Evolutionary conservation across 2,888 invertebrate species (phyloP).

Genomic region (Chalcis sispes): DNA sequence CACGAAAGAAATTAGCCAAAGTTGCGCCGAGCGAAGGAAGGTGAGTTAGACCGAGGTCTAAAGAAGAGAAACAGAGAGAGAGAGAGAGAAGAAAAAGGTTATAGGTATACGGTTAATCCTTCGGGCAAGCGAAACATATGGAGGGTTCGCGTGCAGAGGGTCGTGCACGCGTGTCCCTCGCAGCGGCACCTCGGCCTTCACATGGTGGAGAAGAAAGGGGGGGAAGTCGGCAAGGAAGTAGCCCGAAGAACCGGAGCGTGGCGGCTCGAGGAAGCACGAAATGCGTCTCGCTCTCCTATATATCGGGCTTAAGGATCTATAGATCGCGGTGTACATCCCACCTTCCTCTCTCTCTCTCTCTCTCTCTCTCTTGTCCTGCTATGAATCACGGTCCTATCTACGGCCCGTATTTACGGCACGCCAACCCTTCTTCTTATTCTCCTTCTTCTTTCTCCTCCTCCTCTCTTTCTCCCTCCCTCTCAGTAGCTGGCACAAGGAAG

Average conservation of each 20-base stretch:
- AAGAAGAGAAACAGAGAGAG: no score
- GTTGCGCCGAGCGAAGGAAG: no score
- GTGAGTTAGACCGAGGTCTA: no score
- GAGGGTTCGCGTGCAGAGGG: slow-evolving; percentile 70
- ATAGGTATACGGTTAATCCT: slow-evolving; percentile 19
- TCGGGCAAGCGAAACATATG: slow-evolving; percentile 71
- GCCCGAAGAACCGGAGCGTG: not conserved
- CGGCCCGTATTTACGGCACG: slow-evolving; percentile 68
- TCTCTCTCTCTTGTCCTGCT: slow-evolving; percentile 69
- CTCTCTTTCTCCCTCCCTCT: slow-evolving; percentile 23
- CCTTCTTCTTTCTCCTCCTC: not conserved
- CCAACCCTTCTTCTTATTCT: slow-evolving; percentile 58
- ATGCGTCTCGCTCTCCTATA: no score
- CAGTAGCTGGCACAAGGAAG: slow-evolving; percentile 52
- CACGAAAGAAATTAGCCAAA: no score
- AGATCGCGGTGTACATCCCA: slow-evolving; percentile 71
- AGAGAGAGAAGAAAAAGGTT: slow-evolving; percentile 25
- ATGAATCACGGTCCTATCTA: slow-evolving; percentile 74
- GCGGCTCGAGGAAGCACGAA: slow-evolving; percentile 59
- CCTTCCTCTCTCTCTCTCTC: no score
- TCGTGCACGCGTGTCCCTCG: slow-evolving; percentile 69
- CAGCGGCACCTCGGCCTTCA: no score
- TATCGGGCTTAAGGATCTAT: slow-evolving; percentile 71
- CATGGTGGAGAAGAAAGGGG: no score
- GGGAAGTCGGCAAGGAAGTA: slow-evolving; percentile 24